Percentiles rank a stretch among this genome's conserved stretches.
phyloP scores from a whole-genome alignment of 2,888 invertebrate species.

The Tinea trinotella region DNA sequence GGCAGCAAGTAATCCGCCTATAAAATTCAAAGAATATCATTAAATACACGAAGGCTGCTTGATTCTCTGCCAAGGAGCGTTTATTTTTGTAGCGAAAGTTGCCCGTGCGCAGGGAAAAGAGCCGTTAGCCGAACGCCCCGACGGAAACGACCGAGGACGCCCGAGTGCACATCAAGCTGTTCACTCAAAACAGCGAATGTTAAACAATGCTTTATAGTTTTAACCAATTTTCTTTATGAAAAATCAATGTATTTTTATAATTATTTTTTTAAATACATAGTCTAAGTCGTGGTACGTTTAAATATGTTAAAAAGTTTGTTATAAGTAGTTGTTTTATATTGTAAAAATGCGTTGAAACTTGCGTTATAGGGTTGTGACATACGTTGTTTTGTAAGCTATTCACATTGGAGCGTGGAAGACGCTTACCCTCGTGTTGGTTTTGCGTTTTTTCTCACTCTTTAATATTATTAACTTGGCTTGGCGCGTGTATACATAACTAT shows the following conservation, averaged over 20 bases:
- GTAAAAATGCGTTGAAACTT: conserved; percentile 20
- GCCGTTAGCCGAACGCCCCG: conserved; percentile 54
- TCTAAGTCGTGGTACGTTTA: background rate
- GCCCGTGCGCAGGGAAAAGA: conserved; percentile 46
- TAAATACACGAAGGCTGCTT: conserved; percentile 65
- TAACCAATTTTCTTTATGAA: background rate
- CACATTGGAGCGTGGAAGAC: conserved; percentile 46
- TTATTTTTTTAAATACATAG: conserved; percentile 26
- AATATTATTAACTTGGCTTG: conserved; percentile 63
- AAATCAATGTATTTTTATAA: conserved; percentile 19
- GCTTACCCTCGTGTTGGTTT: conserved; percentile 55
- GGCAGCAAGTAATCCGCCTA: conserved; percentile 41
- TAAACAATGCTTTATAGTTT: background rate
- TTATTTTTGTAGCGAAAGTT: conserved; percentile 70
- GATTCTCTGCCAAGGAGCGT: conserved; percentile 67
- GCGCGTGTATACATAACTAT: conserved; percentile 24
- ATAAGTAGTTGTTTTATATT: conserved; percentile 18
- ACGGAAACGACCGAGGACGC: conserved; percentile 48
- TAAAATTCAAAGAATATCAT: conserved; percentile 49
- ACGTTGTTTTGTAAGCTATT: conserved; percentile 41
- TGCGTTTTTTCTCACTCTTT: conserved; percentile 60
- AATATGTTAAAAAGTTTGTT: conserved; percentile 23
- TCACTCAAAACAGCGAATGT: conserved; percentile 40
- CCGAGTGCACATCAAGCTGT: conserved; percentile 38
- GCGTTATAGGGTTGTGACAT: conserved; percentile 29